Conservation (phyloP, 2,797 vertebrate genomes). For the Lemur catta region DNA sequence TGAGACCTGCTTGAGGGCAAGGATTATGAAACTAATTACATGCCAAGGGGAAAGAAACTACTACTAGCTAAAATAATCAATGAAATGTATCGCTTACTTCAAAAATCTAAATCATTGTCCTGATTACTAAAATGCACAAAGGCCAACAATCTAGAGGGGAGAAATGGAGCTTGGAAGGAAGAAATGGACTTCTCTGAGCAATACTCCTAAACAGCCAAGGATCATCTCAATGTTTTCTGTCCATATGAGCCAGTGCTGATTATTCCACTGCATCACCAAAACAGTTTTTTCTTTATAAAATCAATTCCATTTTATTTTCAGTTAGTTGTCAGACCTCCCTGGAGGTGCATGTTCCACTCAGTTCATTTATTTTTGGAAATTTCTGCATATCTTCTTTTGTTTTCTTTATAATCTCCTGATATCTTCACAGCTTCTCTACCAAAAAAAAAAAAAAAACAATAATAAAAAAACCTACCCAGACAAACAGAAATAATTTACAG, state of each 20-base stretch:
- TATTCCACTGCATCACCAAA: not conserved
- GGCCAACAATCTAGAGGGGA: not conserved
- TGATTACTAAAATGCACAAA: not conserved
- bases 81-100: not conserved
- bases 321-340: constrained; percentile 43
- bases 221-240: not conserved
- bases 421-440: not conserved
- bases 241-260: not conserved
- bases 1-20: not conserved
- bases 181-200: not conserved
- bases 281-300: constrained; percentile 40
- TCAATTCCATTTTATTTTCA: constrained; percentile 37
- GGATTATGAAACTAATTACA: not conserved
- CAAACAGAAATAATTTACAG: not conserved
- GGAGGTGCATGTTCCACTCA: constrained; percentile 28
- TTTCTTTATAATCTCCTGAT: constrained; percentile 12
- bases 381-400: constrained; percentile 59
- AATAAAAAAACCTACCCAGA: not conserved
- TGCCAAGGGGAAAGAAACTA: not conserved
- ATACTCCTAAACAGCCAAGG: not conserved
- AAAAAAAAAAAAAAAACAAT: not conserved
- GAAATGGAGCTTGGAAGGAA: not conserved
- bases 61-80: not conserved
- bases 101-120: not conserved
- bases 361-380: constrained; percentile 66